Percentiles rank a stretch among this genome's conserved stretches.
These are phyloP conservation scores for Sepiola atlantica DNA, from an alignment of 2,888 invertebrate genomes.

Conservation along the genomic window DNA sequence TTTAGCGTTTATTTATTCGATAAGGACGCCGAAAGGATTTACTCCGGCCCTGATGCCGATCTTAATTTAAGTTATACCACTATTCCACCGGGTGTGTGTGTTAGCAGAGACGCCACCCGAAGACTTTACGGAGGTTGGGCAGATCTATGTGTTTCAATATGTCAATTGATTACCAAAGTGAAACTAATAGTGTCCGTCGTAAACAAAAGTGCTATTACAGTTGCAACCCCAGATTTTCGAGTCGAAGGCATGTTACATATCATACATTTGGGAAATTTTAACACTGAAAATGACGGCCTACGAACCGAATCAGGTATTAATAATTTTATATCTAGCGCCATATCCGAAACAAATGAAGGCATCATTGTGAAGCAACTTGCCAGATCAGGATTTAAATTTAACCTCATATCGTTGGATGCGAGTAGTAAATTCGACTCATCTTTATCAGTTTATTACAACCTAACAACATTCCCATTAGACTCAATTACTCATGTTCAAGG, in stretches of 20 bases:
- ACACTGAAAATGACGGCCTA: too few species aligned
- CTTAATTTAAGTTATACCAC: neutral
- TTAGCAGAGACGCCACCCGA: neutral
- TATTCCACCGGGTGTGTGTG: neutral
- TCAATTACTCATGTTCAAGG: neutral
- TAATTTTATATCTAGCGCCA: neutral
- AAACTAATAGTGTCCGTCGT: neutral
- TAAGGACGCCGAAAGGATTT: neutral
- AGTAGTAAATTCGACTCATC: neutral
- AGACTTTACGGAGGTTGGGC: neutral
- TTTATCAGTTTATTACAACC: neutral
- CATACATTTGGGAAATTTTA: neutral
- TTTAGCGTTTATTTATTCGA: neutral
- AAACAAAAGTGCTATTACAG: neutral
- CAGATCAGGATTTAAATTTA: neutral
- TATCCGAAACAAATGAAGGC: neutral
- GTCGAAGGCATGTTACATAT: neutral
- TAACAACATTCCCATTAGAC: neutral
- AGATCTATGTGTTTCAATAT: neutral
- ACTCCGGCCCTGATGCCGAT: neutral
- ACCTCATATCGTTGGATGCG: neutral
- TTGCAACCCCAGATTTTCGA: neutral
- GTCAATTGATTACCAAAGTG: neutral
- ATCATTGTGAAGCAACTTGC: neutral
- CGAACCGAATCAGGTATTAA: neutral